phyloP scores from a whole-genome alignment of 2,888 invertebrate species.

The Rhopalosiphum nymphaeae region DNA sequence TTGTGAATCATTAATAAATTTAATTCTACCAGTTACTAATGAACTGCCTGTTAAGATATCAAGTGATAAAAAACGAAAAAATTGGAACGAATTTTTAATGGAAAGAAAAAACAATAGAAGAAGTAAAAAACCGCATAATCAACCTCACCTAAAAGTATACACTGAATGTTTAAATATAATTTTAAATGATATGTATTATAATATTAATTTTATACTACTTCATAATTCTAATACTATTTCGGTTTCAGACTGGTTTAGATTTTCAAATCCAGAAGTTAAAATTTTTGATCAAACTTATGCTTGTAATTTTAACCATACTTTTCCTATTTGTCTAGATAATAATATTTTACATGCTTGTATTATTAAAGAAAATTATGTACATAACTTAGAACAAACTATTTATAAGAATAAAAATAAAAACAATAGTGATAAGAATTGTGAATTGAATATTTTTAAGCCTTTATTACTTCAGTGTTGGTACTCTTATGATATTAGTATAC shows the following conservation, averaged over 20 bases:
- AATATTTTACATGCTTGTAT: background rate
- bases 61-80: background rate
- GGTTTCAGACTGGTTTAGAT: background rate
- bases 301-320: background rate
- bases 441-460: background rate
- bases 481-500: background rate
- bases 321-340: background rate
- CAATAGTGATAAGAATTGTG: background rate
- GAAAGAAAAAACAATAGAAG: background rate
- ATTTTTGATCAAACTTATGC: background rate
- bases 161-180: too few relatives aligned
- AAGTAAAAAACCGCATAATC: background rate
- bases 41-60: background rate
- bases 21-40: background rate
- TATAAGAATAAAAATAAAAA: background rate
- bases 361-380: background rate
- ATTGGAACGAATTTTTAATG: background rate
- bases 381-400: background rate
- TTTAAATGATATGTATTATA: too few relatives aligned
- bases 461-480: slow-evolving; percentile 2
- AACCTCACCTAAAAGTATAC: background rate
- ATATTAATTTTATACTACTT: background rate
- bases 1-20: background rate
- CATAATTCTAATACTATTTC: background rate
- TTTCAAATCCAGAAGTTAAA: background rate